Evolutionary conservation across 1,140 invertebrate genomes (phyloP), one percentile per base, ranked within the genome.

Genomic region (Leptonema lineaticorne): DNA sequence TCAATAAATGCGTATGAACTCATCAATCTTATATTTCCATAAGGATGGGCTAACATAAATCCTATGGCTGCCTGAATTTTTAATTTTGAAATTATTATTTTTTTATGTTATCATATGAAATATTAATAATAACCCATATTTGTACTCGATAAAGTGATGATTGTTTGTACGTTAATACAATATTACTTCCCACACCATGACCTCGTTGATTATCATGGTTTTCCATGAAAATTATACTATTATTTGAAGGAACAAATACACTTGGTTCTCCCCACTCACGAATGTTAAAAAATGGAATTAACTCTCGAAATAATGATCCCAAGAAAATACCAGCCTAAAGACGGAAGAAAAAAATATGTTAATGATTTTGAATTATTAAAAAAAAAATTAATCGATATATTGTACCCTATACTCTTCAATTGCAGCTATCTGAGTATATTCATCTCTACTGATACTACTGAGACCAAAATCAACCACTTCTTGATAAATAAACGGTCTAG

Each of bases 391-490:
- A n/a, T n/a, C n/a, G n/a, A n/a, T n/a, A n/a, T n/a, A n/a, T n/a
- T n/a, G n/a, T 60, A 69, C 72, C 22, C 71, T 78, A 75, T 94
- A 94, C 75, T 94, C 92, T 0, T 90, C 92, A 4, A 93, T 89
- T 9, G 85, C 79, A 20, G 86, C 90, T 0, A 89, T 77, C 0
- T 78, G 69, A 6, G 85, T 85, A 75, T 93, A 93, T 72, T 92
- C 88, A 1, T 75, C 74, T 27, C 83, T 83, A 8, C 79, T 85
- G 58, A 93, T 79, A 48, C 88, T 85, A 75, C 92, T 92, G 26
- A 86, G 82, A 37, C 89, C 88, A 8, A 85, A 78, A 77, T 94
- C 92, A 53, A 93, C 92, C 5, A 95, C 92, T 81, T 95, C 92
- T 75, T 93, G 91, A 75, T 84, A 90, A 68, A 93, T 83, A 75